Evolutionary conservation across 2,113 vertebrate genomes (phyloP).

Genomic region (Oryzias javanicus): DNA sequence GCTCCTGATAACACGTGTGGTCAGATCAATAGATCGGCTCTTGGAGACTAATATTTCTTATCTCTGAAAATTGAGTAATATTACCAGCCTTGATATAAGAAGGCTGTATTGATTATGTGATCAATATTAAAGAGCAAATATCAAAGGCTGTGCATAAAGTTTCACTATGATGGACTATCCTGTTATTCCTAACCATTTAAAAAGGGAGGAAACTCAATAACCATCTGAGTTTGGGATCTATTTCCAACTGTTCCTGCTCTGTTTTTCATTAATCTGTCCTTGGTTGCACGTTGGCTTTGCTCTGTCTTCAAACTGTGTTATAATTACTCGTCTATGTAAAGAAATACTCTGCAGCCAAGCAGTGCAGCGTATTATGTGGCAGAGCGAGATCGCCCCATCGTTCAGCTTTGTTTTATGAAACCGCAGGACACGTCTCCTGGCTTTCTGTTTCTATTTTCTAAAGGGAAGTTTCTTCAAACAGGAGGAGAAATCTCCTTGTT

Average conservation of each 20-base stretch:
- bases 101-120: conserved; percentile 69
- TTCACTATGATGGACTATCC: conserved; percentile 45
- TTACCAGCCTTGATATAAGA: conserved; percentile 60
- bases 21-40: conserved; percentile 62
- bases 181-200: conserved; percentile 57
- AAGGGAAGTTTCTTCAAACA: no score
- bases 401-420: no score
- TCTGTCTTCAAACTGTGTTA: conserved; percentile 14
- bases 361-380: no score
- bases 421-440: no score
- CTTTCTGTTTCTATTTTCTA: no score
- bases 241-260: conserved; percentile 49
- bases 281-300: conserved; percentile 38
- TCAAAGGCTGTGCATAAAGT: conserved; percentile 50
- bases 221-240: conserved; percentile 44
- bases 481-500: no score
- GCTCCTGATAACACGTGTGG: conserved; percentile 22
- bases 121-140: conserved; percentile 70
- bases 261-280: conserved; percentile 22
- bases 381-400: no score
- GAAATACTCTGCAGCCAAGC: no score
- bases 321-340: conserved; percentile 27
- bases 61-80: conserved; percentile 73
- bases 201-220: conserved; percentile 52
- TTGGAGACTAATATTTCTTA: conserved; percentile 69